Evolutionary conservation across 2,113 vertebrate species (phyloP), one percentile per base, ranked within the genome.

Genomic region (Myrmecobius fasciatus): DNA sequence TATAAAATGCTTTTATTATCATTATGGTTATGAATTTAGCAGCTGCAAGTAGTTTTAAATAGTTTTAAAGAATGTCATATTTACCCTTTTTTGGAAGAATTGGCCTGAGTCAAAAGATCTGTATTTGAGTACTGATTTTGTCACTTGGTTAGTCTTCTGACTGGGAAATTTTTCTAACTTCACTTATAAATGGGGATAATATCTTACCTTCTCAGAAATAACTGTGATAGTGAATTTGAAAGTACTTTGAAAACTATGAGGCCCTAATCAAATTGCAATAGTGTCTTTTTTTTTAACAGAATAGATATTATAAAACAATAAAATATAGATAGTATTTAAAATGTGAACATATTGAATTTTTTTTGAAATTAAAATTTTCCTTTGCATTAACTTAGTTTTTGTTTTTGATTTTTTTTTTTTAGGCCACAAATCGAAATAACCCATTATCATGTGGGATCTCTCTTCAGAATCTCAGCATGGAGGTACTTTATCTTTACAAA

Each of bases 361-460:
- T 5, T n/a, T n/a, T 94, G 91, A 89, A 94, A 95, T 24, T 90
- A 52, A 52, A 47, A 14, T 89, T 96, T 95, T 95, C 89, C n/a
- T 91, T 9, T 60, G 89, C 53, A 91, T 93, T 89, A 48, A 51
- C 49, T 51, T 51, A 51, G 49, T 10, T 10, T 51, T 51, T 10
- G 9, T 10, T 11, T 51, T 51, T 51, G 9, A 92, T 7, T 47
- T 97, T 97, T 95, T 96, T 36, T 96, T 94, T 51, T 92, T 98
- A 99, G 99, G 98, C 99, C 96, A 99, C 99, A 92, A 99, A 99
- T 98, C 98, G 98, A 94, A 98, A 98, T 91, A 99, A 98, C 36
- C 99, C 99, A 3, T 97, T 99, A 92, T 99, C 99, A 36, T 99
- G 99, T 98, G 99, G 99, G 91, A 98, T 99, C 95, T 99, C 99